Evolutionary conservation across 2,797 vertebrate species (phyloP).

Genomic region (Enteromius mattozi): DNA sequence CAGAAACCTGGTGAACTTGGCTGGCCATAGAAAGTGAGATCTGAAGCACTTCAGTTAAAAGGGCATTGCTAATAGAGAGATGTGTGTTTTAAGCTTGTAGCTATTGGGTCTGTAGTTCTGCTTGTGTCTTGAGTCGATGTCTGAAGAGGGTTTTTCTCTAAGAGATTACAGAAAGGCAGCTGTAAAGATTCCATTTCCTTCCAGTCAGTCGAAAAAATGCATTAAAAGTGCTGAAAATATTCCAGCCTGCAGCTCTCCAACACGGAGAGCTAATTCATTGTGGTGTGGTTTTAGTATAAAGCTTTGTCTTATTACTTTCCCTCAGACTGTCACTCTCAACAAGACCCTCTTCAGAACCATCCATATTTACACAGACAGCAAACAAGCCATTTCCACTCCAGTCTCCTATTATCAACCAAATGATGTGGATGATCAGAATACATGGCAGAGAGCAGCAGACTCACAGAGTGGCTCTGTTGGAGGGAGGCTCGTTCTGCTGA

Average conservation of each 20-base stretch:
- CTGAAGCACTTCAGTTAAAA: neutral
- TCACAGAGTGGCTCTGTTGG: slow-evolving; percentile 42
- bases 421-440: slow-evolving; percentile 43
- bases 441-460: slow-evolving; percentile 37
- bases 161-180: neutral
- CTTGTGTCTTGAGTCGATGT: slow-evolving; percentile 1
- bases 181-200: slow-evolving; percentile 13
- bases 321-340: slow-evolving; percentile 33
- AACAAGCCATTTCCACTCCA: slow-evolving; percentile 26
- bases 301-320: slow-evolving; percentile 33
- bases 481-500: slow-evolving; percentile 21
- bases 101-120: neutral
- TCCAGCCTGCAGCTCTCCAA: neutral
- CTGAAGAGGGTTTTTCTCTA: neutral
- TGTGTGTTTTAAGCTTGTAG: neutral
- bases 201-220: neutral
- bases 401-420: slow-evolving; percentile 49
- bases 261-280: slow-evolving; percentile 2
- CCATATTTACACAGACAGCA: slow-evolving; percentile 33
- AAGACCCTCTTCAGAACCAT: slow-evolving; percentile 3
- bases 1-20: neutral
- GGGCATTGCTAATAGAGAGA: neutral
- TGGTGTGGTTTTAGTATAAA: neutral
- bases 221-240: slow-evolving; percentile 1
- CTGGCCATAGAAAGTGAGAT: neutral